phyloP scores from a whole-genome alignment of 2,797 vertebrate genomes.

The Oophaga sylvatica region DNA sequence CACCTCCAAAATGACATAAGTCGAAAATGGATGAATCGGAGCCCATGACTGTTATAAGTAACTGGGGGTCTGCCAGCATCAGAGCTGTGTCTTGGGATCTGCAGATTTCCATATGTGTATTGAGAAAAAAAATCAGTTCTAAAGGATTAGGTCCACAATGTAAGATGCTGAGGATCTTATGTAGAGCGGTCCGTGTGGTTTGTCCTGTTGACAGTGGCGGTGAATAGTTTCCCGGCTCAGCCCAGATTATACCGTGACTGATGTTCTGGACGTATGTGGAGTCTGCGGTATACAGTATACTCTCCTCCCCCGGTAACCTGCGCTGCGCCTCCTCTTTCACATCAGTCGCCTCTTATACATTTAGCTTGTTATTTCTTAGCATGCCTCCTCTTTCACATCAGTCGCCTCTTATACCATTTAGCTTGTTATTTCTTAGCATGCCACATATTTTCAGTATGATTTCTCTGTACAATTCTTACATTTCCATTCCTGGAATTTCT shows the following conservation, averaged over 20 bases:
- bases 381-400: neutral
- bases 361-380: neutral
- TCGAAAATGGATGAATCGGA: no score
- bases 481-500: slow-evolving; percentile 25
- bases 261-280: no score
- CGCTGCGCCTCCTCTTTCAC: neutral
- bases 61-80: no score
- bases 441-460: slow-evolving; percentile 22
- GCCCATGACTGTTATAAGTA: no score
- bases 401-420: neutral
- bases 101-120: no score
- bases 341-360: neutral
- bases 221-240: neutral
- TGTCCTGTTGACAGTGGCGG: neutral
- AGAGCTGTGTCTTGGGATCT: no score
- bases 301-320: slow-evolving; percentile 10
- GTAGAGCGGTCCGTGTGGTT: no score
- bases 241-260: neutral
- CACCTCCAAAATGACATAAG: no score
- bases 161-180: no score
- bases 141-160: no score
- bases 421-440: neutral
- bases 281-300: neutral
- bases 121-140: no score
- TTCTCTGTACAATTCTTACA: neutral